Percentiles rank a stretch among this genome's conserved stretches.
Conservation (phyloP, 2,113 vertebrate genomes). For the Todiramphus chloris region DNA sequence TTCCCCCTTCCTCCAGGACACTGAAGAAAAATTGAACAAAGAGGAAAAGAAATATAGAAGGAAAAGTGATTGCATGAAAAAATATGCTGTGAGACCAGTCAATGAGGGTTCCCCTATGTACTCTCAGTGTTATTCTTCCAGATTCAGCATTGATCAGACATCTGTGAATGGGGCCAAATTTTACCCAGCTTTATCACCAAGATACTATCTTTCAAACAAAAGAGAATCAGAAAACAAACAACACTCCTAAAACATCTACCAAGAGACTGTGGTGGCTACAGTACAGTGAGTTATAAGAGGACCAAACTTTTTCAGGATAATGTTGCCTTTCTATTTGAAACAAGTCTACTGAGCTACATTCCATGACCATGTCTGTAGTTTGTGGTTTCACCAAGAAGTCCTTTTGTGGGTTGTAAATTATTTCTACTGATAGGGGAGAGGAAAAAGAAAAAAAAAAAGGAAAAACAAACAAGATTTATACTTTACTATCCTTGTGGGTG, state of each 20-base stretch:
- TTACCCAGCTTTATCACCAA: constrained; percentile 52
- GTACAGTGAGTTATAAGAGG: constrained; percentile 75
- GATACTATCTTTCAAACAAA: constrained; percentile 27
- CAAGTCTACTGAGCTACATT: constrained; percentile 81
- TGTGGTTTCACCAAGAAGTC: constrained; percentile 75
- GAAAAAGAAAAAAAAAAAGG: background rate
- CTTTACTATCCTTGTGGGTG: constrained; percentile 75
- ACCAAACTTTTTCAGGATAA: constrained; percentile 84
- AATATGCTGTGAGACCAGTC: background rate
- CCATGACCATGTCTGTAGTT: constrained; percentile 78
- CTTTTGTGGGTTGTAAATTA: constrained; percentile 79
- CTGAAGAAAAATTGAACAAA: constrained; percentile 37
- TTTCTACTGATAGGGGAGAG: constrained; percentile 80
- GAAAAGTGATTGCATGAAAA: constrained; percentile 48
- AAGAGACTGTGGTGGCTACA: constrained; percentile 71
- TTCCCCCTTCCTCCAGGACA: constrained; percentile 29
- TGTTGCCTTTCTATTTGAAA: constrained; percentile 82
- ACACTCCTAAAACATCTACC: constrained; percentile 38
- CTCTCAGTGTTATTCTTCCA: constrained; percentile 56
- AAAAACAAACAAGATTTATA: constrained; percentile 69
- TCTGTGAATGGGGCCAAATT: constrained; percentile 64
- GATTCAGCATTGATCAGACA: constrained; percentile 56
- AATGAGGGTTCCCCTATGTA: constrained; percentile 18
- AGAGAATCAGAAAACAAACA: constrained; percentile 5
- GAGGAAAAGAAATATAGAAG: constrained; percentile 36